Base-by-base conservation (phyloP, 2,888 invertebrate genomes). In the Caenorhabditis sp. region DNA sequence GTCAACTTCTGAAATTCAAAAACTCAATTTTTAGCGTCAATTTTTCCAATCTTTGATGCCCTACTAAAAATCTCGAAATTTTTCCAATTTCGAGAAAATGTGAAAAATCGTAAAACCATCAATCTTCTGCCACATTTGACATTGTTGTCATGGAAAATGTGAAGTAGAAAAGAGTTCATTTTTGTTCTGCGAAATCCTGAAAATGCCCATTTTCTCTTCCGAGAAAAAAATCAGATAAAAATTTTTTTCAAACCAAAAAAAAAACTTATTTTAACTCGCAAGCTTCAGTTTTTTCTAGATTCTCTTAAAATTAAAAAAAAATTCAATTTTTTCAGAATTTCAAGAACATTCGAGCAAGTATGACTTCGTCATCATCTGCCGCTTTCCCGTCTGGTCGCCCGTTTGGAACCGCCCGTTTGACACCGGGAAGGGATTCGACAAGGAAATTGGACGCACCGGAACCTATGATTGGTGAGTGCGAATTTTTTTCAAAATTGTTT, bases 381-480 rank as follows among this genome's bases (percentile, higher is more conserved):
- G 17, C 17, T 43, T 10, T 43, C 14, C 43, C 43, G 2, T 17
- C 43, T 3, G 43, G 43, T 25, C 68, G 73, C 43, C 73, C 65
- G 7, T 73, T 73, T 27, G 73, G 73, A 50, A 73, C 73, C 17
- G 73, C 73, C 20, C 54, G 73, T 7, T 49, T 73, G 21, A 73
- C 73, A 10, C 68, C 73, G 12, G 73, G 73, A 36, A 54, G 73
- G 36, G 17, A 43, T 14, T 8, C 63, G 21, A 26, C 20, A 52
- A n/a, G 52, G 26, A 67, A 73, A 43, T 58, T 73, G 14, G 61
- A 66, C 50, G 57, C 65, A 12, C 73, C 73, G 4, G 73, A 73
- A 38, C 73, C 73, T 7, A 73, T 73, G 73, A 73, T 73, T 59
- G 71, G 71, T 71, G 17, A 58, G 43, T 43, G n/a, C n/a, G n/a